Evolutionary conservation across 2,113 vertebrate species (phyloP), one percentile per base, ranked within the genome.

Genomic region (Petromus typicus): DNA sequence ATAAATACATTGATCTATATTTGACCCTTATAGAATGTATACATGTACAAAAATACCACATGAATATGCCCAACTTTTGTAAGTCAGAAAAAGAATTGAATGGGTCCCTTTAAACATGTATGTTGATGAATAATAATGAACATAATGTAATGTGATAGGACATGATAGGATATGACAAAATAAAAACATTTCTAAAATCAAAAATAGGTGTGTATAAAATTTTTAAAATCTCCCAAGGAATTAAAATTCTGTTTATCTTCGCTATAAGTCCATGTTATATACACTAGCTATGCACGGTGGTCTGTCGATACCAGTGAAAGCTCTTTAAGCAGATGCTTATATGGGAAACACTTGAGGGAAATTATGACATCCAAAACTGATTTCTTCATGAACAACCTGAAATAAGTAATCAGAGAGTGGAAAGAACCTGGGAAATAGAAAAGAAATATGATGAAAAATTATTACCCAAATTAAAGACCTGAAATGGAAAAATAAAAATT

Each of bases 361-460:
- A 94, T 95, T 7, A 95, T 51, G 86, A 40, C 78, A 96, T 30
- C 84, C 11, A 27, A 84, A 95, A 85, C 25, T 69, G 78, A 92
- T 94, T 96, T 90, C 13, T 87, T 97, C 92, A 93, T 48, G 89
- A 88, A 11, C 27, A 86, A 84, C 43, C 73, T 94, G 66, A 88
- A 93, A 96, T 17, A 86, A 90, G 32, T 0, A 69, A 76, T 93
- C 93, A 51, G 81, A 48, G 12, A 94, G 64, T 69, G 25, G 96
- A 96, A 0, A 61, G 76, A 81, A 90, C 2, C 9, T 54, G 1
- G 80, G 22, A 91, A 87, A 67, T 81, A 71, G n/a, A 75, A 93
- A 95, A 97, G 37, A 54, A 82, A 25, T 88, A 56, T 81, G 12
- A 96, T 91, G 63, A 91, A 43, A 86, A 69, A 40, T n/a, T 69